phyloP scores from a whole-genome alignment of 2,797 vertebrate genomes.

The Mareca penelope region DNA sequence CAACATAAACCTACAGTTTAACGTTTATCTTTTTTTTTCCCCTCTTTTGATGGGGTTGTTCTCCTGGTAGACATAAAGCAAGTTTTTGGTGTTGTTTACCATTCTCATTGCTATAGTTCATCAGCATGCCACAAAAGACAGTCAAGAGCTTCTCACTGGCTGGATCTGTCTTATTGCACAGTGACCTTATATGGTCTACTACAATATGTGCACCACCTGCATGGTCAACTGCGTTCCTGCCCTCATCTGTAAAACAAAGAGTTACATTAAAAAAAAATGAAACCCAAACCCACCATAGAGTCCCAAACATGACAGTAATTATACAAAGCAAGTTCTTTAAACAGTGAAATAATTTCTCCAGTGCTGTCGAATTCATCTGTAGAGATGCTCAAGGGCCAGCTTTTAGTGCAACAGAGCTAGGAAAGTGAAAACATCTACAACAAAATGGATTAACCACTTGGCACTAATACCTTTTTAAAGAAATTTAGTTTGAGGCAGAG shows the following conservation, averaged over 20 bases:
- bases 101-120: conserved; percentile 99
- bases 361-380: conserved; percentile 2
- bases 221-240: conserved; percentile 98
- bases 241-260: conserved; percentile 99
- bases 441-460: conserved; percentile 41
- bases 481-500: neutral
- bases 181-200: conserved; percentile 95
- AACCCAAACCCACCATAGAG: conserved; percentile 72
- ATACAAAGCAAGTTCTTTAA: conserved; percentile 64
- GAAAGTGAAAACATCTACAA: conserved; percentile 28
- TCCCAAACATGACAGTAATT: conserved; percentile 76
- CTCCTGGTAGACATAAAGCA: conserved; percentile 78
- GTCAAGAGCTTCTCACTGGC: conserved; percentile 99
- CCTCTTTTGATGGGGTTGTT: neutral
- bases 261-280: conserved; percentile 89
- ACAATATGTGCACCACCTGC: conserved; percentile 99
- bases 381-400: neutral
- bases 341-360: conserved; percentile 57
- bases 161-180: conserved; percentile 96
- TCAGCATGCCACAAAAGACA: conserved; percentile 99
- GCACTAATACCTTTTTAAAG: conserved; percentile 6
- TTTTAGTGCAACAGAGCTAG: neutral
- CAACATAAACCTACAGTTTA: conserved; percentile 19
- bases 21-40: neutral
- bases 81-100: conserved; percentile 88